phyloP scores from a whole-genome alignment of 2,113 vertebrate genomes.

The Xenopus laevis region DNA sequence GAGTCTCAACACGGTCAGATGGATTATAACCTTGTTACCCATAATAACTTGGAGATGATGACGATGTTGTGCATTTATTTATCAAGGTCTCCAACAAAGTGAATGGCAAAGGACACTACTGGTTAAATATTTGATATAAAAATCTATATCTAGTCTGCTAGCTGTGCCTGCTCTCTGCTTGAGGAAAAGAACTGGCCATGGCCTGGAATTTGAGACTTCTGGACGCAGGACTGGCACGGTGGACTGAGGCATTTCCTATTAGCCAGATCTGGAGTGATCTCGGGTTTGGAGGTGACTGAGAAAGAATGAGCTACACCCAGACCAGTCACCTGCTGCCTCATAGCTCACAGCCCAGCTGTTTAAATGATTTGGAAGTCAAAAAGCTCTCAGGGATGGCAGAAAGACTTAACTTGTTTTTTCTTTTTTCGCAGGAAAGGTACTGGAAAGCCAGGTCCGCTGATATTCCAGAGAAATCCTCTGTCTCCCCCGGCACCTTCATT shows the following conservation, averaged over 20 bases:
- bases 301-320: slow-evolving; percentile 20
- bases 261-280: neutral
- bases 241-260: slow-evolving; percentile 4
- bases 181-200: neutral
- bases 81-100: too few relatives aligned
- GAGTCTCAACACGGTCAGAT: too few relatives aligned
- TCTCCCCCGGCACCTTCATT: slow-evolving; percentile 29
- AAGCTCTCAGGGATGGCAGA: slow-evolving; percentile 10
- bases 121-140: neutral
- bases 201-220: neutral
- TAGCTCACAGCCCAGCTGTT: slow-evolving; percentile 23
- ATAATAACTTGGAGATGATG: too few relatives aligned
- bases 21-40: too few relatives aligned
- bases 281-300: slow-evolving; percentile 18
- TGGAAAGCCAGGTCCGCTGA: slow-evolving; percentile 17
- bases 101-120: too few relatives aligned
- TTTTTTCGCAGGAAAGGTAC: neutral
- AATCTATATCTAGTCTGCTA: neutral
- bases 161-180: neutral
- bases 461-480: slow-evolving; percentile 29
- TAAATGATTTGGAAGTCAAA: slow-evolving; percentile 17
- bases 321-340: slow-evolving; percentile 28
- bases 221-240: neutral
- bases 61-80: too few relatives aligned
- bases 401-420: slow-evolving; percentile 4